Conservation (phyloP, 1,140 invertebrate species). For the Scaptodrosophila lebanonensis region DNA sequence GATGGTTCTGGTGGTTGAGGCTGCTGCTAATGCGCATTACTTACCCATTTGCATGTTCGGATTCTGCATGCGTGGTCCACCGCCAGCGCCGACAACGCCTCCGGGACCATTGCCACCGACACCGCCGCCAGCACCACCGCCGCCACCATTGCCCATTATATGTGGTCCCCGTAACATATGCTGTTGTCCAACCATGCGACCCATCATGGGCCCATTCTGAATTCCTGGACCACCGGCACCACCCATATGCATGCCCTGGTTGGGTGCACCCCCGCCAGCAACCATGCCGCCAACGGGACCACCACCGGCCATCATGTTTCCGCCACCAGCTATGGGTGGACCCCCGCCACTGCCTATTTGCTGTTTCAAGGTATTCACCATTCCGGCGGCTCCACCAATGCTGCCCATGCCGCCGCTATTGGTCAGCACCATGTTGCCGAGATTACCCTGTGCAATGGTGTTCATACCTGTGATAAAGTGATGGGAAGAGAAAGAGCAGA, state of each 20-base stretch:
- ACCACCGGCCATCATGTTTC: slow-evolving; percentile 75
- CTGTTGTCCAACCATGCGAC: slow-evolving; percentile 80
- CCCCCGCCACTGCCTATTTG: slow-evolving; percentile 79
- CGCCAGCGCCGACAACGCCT: slow-evolving; percentile 44
- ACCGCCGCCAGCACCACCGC: slow-evolving; percentile 40
- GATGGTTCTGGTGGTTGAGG: no score
- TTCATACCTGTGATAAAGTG: slow-evolving; percentile 79
- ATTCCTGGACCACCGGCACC: slow-evolving; percentile 61
- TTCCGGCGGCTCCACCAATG: slow-evolving; percentile 33
- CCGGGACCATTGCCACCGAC: slow-evolving; percentile 38
- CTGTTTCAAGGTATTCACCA: slow-evolving; percentile 80
- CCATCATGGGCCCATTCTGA: slow-evolving; percentile 86
- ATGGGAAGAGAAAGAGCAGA: background rate
- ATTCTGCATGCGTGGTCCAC: slow-evolving; percentile 77
- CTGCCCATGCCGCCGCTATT: slow-evolving; percentile 82
- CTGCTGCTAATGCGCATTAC: slow-evolving; percentile 1
- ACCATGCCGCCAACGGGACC: slow-evolving; percentile 51
- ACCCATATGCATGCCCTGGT: slow-evolving; percentile 76
- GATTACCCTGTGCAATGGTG: slow-evolving; percentile 79
- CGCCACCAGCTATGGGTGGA: slow-evolving; percentile 24
- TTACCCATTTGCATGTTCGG: slow-evolving; percentile 76
- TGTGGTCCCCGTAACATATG: slow-evolving; percentile 74
- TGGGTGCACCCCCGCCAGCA: slow-evolving; percentile 29
- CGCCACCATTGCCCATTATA: slow-evolving; percentile 51
- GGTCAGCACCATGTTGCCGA: slow-evolving; percentile 84